Base-by-base conservation (phyloP, 1,140 invertebrate species). In the Stenopsyche tienmushanensis region DNA sequence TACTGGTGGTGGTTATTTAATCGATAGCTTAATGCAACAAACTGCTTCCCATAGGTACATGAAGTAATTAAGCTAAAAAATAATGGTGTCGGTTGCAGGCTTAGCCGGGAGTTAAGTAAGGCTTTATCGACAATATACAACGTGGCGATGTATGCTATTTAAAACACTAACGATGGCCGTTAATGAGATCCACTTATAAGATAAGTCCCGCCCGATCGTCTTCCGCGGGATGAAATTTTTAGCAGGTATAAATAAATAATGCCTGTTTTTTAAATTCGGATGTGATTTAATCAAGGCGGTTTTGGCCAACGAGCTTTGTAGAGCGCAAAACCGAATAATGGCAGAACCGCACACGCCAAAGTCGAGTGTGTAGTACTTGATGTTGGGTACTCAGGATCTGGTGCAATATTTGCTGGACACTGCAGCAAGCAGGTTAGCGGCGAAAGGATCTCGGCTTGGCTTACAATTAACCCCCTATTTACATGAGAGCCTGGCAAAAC, bases 51-150 rank as follows among this genome's bases (percentile, higher is more conserved):
- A 8, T n/a, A 5, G n/a, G n/a, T 47, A 21, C 3, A 50, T 21
- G 41, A 13, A 54, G 59, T 41, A 67, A 67, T 67, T 67, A 67
- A 62, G 49, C 24, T 26, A n/a, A 65, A 65, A 65, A 65, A 59
- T 52, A 59, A 59, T 42, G 15, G 53, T 24, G n/a, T 49, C 42
- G 24, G 63, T 44, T 47, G 49, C 49, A 41, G 8, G 5, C n/a
- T 47, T 8, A 8, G 20, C 7, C 45, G 45, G n/a, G 15, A 20
- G 29, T 34, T 34, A 34, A 34, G 29, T 34, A 34, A 34, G 29
- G 29, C 5, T 34, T 34, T 34, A 34, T 34, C 29, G 29, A 34
- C 29, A 34, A 34, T 34, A 7, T 34, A 34, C 29, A 34, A 13
- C 29, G 29, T 34, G 29, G 13, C 29, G 29, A 34, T 49, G 47